phyloP scores from a whole-genome alignment of 2,113 vertebrate species.

The Sterna hirundo region DNA sequence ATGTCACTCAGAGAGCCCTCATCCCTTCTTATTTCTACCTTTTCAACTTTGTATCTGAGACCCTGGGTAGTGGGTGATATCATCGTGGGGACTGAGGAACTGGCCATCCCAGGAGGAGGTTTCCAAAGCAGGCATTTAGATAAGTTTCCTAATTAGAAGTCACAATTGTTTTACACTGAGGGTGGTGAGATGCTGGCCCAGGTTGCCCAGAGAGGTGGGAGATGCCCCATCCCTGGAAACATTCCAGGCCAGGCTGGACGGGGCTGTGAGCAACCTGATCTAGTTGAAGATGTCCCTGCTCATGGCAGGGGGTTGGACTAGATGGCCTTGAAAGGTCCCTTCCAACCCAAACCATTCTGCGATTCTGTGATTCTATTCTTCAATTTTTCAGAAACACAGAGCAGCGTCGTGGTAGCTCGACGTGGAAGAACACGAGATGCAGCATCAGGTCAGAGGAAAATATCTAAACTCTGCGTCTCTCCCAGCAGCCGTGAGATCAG shows the following conservation, averaged over 20 bases:
- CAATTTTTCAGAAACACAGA: not conserved
- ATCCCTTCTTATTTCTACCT: not conserved
- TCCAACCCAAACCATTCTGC: not conserved
- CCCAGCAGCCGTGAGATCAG: not conserved
- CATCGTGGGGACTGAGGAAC: not conserved
- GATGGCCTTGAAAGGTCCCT: fast-evolving
- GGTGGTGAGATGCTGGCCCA: fast-evolving
- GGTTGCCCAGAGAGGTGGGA: fast-evolving
- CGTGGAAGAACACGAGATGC: not conserved
- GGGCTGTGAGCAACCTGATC: not conserved
- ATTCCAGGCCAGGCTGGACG: fast-evolving
- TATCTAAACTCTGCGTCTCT: not conserved
- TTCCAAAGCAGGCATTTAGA: not conserved
- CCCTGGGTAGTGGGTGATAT: not conserved
- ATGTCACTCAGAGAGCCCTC: not conserved
- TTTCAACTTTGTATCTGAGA: not conserved
- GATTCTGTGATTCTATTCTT: not conserved
- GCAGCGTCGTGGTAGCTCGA: not conserved
- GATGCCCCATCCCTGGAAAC: not conserved
- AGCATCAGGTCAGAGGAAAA: not conserved
- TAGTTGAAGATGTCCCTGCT: not conserved
- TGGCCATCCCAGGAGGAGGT: not conserved
- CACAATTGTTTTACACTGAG: fast-evolving
- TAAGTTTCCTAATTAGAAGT: not conserved
- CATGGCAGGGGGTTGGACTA: fast-evolving